Conservation (phyloP, 2,113 vertebrate species). For the Gallinago media region DNA sequence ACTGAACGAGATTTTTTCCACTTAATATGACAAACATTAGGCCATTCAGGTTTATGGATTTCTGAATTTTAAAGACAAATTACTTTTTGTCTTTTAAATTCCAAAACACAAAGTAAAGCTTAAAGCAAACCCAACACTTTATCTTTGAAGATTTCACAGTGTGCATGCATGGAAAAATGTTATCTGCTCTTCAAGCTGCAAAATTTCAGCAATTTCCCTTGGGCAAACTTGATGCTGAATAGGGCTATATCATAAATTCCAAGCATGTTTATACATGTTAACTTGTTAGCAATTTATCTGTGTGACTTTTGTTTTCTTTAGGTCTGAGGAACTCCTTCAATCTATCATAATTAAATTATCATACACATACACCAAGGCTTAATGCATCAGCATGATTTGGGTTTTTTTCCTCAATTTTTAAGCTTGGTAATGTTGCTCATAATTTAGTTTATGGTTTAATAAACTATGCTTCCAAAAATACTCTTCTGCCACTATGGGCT, state of each 20-base stretch:
- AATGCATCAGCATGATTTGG: not conserved
- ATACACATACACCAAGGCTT: not conserved
- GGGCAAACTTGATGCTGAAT: not conserved
- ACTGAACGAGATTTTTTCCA: not conserved
- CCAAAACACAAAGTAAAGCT: not conserved
- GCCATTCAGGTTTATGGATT: not conserved
- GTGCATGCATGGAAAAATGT: not conserved
- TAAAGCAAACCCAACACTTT: not conserved
- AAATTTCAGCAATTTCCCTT: not conserved
- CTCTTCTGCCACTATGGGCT: not conserved
- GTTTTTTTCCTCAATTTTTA: not conserved
- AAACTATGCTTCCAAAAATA: not conserved
- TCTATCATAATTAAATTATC: not conserved
- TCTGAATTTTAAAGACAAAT: not conserved
- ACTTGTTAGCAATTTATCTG: not conserved
- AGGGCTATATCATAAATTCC: not conserved
- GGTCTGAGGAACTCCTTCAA: not conserved
- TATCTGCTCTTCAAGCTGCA: not conserved
- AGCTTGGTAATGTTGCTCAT: not conserved
- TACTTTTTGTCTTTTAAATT: not conserved
- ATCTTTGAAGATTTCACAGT: not conserved
- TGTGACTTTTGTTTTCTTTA: not conserved
- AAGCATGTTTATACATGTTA: not conserved
- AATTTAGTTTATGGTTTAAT: not conserved
- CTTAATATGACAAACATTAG: not conserved